Conservation (phyloP, 2,113 vertebrate species). For the Aviceda subcristata region DNA sequence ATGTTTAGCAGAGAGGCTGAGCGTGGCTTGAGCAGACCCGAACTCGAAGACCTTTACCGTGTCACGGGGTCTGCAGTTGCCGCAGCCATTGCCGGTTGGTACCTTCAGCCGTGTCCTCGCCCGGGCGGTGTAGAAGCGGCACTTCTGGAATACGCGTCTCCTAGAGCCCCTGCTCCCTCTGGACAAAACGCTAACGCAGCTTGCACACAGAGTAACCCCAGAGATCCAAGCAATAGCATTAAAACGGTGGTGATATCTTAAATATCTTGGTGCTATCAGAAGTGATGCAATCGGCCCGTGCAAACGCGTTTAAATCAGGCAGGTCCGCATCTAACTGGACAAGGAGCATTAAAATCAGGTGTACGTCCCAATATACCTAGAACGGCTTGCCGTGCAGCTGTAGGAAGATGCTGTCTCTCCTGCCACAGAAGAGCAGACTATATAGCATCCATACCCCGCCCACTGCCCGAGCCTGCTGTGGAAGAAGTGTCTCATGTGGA, state of each 20-base stretch:
- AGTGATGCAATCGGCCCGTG: rapidly evolving
- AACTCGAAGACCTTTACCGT: neutral
- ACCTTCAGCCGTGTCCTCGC: neutral
- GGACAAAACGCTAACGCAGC: neutral
- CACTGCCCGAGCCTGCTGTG: neutral
- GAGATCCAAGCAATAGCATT: neutral
- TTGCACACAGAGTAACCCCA: neutral
- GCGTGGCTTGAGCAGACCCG: neutral
- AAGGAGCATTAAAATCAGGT: neutral
- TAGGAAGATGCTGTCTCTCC: neutral
- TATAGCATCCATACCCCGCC: neutral
- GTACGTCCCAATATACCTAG: rapidly evolving
- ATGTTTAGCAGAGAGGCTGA: neutral
- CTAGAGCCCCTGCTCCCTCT: neutral
- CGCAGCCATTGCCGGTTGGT: neutral
- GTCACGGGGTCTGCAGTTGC: rapidly evolving
- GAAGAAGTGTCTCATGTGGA: neutral
- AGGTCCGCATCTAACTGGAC: neutral
- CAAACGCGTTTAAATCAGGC: neutral
- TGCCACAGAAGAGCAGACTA: rapidly evolving
- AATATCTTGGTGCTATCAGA: neutral
- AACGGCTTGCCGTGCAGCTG: neutral
- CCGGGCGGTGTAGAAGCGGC: rapidly evolving
- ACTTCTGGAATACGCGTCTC: rapidly evolving
- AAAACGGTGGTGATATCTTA: neutral